Evolutionary conservation across 2,113 vertebrate genomes (phyloP).

Genomic region (Larimichthys polyactis): DNA sequence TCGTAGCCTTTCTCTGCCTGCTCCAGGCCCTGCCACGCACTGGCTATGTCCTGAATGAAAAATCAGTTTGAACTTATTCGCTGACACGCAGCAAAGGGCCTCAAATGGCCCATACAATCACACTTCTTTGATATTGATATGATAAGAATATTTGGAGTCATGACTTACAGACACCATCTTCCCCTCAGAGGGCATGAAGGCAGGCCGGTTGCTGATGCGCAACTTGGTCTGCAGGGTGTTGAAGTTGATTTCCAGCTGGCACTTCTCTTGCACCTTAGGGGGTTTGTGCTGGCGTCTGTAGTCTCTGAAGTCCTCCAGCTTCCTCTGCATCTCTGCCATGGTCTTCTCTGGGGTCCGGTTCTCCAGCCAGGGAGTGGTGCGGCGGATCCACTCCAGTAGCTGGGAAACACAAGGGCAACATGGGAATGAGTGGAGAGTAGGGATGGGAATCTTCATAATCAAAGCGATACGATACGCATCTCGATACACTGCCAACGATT

Average conservation of each 20-base stretch:
- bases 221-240: constrained; percentile 99
- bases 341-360: constrained; percentile 95
- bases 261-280: constrained; percentile 98
- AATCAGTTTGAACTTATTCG: background rate
- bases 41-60: constrained; percentile 91
- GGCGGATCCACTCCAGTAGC: constrained; percentile 96
- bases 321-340: constrained; percentile 95
- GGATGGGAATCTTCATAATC: too few relatives aligned
- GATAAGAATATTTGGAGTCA: background rate
- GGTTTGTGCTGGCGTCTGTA: constrained; percentile 98
- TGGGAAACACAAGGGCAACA: constrained; percentile 50
- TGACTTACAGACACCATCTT: constrained; percentile 97
- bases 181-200: constrained; percentile 99
- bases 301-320: constrained; percentile 97
- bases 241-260: constrained; percentile 98
- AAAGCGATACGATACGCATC: too few relatives aligned
- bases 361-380: constrained; percentile 98
- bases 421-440: constrained; percentile 27
- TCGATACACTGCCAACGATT: too few relatives aligned
- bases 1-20: constrained; percentile 98
- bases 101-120: background rate
- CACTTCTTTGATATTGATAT: background rate
- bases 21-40: constrained; percentile 97
- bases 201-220: constrained; percentile 96
- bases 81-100: too few relatives aligned